A percentile compares a stretch with the other conserved stretches of the same genome.
Conservation (phyloP, 2,888 invertebrate species). For the Empis stercorea region DNA sequence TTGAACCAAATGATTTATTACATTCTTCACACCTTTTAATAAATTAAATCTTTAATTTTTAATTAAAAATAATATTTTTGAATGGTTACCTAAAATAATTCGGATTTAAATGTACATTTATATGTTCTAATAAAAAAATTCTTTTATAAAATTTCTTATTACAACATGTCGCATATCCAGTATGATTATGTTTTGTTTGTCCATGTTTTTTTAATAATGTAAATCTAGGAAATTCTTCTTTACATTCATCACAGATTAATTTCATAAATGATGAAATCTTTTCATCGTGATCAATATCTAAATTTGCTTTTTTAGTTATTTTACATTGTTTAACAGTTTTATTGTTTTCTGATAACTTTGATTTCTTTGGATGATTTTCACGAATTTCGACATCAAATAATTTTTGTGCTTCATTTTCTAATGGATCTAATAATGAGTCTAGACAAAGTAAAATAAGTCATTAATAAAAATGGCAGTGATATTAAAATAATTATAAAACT, state of each 20-base stretch:
- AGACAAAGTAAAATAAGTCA: too few species aligned
- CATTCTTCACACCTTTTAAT: conserved; percentile 14
- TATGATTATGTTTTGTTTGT: conserved; percentile 13
- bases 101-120: conserved; percentile 17
- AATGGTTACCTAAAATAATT: conserved; percentile 18
- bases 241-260: conserved; percentile 17
- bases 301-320: neutral
- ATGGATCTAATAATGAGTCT: too few species aligned
- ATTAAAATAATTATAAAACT: too few species aligned
- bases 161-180: conserved; percentile 18
- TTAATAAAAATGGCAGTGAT: too few species aligned
- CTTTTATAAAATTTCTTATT: conserved; percentile 17
- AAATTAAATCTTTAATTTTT: neutral
- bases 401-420: too few species aligned
- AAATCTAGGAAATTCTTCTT: conserved; percentile 11
- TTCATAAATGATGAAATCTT: conserved; percentile 16
- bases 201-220: conserved; percentile 16
- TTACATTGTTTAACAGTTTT: conserved; percentile 9
- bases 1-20: conserved; percentile 15
- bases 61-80: neutral
- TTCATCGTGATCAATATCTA: conserved; percentile 10
- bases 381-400: too few species aligned
- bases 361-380: too few species aligned
- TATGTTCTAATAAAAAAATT: conserved; percentile 17
- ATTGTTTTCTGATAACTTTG: conserved; percentile 5